Evolutionary conservation across 2,888 invertebrate species (phyloP), one percentile per base, ranked within the genome.

Genomic region (Hedychridium roseum): DNA sequence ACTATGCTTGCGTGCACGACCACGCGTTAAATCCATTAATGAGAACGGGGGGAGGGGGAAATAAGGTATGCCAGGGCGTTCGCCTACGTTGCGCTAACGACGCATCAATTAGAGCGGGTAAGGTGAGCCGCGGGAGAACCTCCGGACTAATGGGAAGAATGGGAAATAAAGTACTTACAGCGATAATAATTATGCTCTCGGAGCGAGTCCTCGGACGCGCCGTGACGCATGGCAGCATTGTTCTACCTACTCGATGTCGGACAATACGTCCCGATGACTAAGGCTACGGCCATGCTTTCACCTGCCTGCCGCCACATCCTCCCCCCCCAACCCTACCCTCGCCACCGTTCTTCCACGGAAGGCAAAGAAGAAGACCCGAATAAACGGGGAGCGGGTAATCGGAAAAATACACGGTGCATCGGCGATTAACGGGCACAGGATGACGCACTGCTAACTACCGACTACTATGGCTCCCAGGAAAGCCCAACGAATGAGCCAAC

Each of bases 181-280:
- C 53, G 57, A 50, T 57, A 57, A 57, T 57, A 53, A 57, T 57
- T 56, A 48, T 44, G 42, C 9, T 37, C 37, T 18, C 35, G 16
- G n/a, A 18, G 5, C 17, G 16, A 23, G 23, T 23, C 5, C 23
- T 9, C 23, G 9, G 23, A 23, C 23, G 9, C 9, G 9, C 15
- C 1, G 52, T 61, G 61, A 61, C 60, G 63, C 63, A 60, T 53
- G 49, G 38, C 4, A 32, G 51, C 54, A 62, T 62, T 62, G 62
- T 62, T 62, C 63, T 51, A 54, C 47, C 60, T 51, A 57, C 57
- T 47, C 42, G 47, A 31, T 38, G 31, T 31, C 30, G 44, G 44
- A 48, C 55, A 50, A 61, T 52, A 48, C 50, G 50, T 52, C 54
- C 55, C 48, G 59, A 61, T 62, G 60, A 61, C 63, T 61, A 61